Base-by-base conservation (phyloP, 2,888 invertebrate genomes). In the Athetis lepigone region DNA sequence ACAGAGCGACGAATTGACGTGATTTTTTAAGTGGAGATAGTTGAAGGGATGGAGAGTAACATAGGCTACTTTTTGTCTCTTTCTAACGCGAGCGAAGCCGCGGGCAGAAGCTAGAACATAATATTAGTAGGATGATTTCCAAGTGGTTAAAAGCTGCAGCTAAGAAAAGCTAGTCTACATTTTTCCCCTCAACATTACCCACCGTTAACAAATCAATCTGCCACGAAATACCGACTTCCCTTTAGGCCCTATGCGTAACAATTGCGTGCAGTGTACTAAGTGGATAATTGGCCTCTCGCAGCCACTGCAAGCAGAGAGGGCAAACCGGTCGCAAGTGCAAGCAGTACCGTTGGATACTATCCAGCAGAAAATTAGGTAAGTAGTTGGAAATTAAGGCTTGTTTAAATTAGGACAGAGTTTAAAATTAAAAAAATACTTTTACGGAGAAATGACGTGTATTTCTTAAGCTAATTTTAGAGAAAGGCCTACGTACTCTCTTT, bases 201-300 rank as follows among this genome's bases (percentile, higher is more conserved):
- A 33, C 33, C 33, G 33, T 13, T 33, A 13, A 13, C 33, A 55
- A 45, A 55, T 39, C 6, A 45, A 33, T 62, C 6, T 11, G 6
- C 2, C 16, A 1, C 1, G 5, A 29, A 16, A 27, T 11, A 42
- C 19, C 13, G 45, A 37, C 77, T 77, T 58, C 74, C 16, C 63
- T 71, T 77, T 77, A 77, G 77, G 54, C 65, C 70, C 62, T 65
- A 73, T 75, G 75, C 68, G 75, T 75, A 65, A 65, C 72, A 59
- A 74, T 71, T 75, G 75, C 77, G 68, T 77, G 71, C 74, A 74
- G n/a, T 50, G 43, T 47, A 46, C 56, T 56, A 69, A 77, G 71
- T 69, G 71, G 69, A 75, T 77, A 77, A 77, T 77, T 77, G 77
- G 55, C 47, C 7, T 6, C 43, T 59, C 52, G 16, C 37, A 52